Conservation (phyloP, 2,797 vertebrate species). For the Neosalanx taihuensis region DNA sequence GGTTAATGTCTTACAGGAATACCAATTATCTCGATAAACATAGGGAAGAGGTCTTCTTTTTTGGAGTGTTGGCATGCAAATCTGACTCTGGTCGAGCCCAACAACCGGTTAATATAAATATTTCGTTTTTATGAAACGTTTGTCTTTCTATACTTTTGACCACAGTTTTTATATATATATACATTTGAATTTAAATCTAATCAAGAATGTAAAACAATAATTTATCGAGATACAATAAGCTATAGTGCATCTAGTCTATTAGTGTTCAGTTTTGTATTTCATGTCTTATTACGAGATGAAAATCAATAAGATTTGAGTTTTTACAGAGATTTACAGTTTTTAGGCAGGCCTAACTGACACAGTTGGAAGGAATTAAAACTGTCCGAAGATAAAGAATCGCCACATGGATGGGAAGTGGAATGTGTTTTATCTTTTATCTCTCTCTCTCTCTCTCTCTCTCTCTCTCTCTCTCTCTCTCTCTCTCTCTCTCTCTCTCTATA, state of each 20-base stretch:
- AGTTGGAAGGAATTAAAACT: not conserved
- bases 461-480: too few relatives aligned
- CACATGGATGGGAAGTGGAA: not conserved
- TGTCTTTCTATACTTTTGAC: not conserved
- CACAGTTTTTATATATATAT: not conserved
- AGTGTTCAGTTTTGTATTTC: not conserved
- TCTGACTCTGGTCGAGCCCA: constrained; percentile 29
- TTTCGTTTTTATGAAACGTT: not conserved
- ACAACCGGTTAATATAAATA: constrained; percentile 49
- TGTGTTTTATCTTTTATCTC: too few relatives aligned
- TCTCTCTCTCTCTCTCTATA: too few relatives aligned
- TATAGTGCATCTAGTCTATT: too few relatives aligned
- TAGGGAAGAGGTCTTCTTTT: constrained; percentile 11
- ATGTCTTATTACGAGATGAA: not conserved
- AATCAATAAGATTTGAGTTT: too few relatives aligned
- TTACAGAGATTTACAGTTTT: too few relatives aligned
- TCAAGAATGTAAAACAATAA: not conserved
- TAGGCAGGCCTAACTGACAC: too few relatives aligned
- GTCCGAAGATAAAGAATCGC: not conserved
- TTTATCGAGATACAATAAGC: not conserved
- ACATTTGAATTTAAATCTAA: not conserved
- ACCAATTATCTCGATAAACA: constrained; percentile 63
- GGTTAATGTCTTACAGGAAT: constrained; percentile 62
- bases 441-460: too few relatives aligned
- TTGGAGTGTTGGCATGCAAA: constrained; percentile 58